Percentiles rank a stretch among this genome's conserved stretches.
These are phyloP conservation scores for Pyrochroa serraticornis DNA, from an alignment of 2,888 invertebrate genomes.

Conservation along the genomic window DNA sequence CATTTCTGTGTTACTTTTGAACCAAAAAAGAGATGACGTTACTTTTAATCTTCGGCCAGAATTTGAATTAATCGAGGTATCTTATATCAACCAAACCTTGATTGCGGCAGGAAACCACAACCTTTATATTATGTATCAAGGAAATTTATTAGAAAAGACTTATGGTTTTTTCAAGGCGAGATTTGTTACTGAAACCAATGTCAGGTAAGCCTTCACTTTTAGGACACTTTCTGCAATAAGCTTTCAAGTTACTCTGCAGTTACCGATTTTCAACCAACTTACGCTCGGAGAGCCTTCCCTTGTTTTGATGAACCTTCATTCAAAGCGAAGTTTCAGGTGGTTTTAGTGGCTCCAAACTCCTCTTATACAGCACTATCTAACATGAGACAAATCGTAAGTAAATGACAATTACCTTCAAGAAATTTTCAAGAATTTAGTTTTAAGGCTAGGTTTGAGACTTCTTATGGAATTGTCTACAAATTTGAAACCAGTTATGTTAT, in stretches of 20 bases:
- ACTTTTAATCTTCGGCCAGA: background rate
- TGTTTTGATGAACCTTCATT: conserved; percentile 47
- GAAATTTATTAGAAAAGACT: conserved; percentile 67
- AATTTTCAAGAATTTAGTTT: conserved; percentile 2
- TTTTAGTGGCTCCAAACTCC: conserved; percentile 39
- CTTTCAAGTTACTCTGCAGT: conserved; percentile 38
- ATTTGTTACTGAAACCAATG: conserved; percentile 20
- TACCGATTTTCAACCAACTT: conserved; percentile 42
- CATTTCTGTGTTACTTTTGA: conserved; percentile 37
- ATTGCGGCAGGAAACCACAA: conserved; percentile 59
- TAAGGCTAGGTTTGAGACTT: conserved; percentile 32
- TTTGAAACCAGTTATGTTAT: conserved; percentile 41
- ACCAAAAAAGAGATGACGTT: conserved; percentile 10
- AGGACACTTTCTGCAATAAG: background rate
- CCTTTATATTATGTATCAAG: conserved; percentile 66
- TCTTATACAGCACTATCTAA: conserved; percentile 43
- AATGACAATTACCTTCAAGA: conserved; percentile 5
- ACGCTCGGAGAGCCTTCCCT: conserved; percentile 43
- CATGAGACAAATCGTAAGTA: conserved; percentile 45
- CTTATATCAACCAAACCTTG: conserved; percentile 4
- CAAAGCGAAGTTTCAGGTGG: conserved; percentile 42
- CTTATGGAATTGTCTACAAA: conserved; percentile 35
- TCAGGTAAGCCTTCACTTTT: conserved; percentile 28
- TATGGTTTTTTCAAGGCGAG: conserved; percentile 67
- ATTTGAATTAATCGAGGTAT: conserved; percentile 25